These are phyloP conservation scores for Characodon lateralis DNA, from an alignment of 2,797 vertebrate genomes.

Conservation along the genomic window DNA sequence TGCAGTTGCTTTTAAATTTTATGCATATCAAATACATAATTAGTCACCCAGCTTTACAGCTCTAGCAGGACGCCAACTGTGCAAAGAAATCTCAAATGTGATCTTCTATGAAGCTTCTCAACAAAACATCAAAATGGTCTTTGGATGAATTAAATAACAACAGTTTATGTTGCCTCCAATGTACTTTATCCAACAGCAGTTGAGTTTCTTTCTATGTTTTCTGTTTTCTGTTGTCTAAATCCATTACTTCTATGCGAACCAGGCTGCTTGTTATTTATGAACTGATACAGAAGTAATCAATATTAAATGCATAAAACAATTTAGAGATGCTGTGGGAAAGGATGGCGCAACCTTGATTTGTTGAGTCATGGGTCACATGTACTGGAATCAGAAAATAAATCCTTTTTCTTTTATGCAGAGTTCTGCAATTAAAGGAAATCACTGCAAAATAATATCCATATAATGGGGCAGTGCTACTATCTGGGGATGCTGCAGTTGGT, in stretches of 20 bases:
- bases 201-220: not conserved
- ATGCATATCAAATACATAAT: not conserved
- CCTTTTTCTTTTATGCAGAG: not conserved
- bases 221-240: not conserved
- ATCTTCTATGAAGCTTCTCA: not conserved
- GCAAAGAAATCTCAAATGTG: not conserved
- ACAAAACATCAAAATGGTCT: conserved; percentile 5
- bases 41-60: not conserved
- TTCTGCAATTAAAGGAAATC: not conserved
- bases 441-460: not conserved
- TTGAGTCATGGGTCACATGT: not conserved
- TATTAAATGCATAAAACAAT: not conserved
- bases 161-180: not conserved
- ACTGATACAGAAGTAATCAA: not conserved
- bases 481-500: too few relatives aligned
- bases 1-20: not conserved
- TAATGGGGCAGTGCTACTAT: too few relatives aligned
- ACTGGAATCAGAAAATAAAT: not conserved
- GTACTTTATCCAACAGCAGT: not conserved
- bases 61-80: not conserved
- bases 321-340: not conserved
- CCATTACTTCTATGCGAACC: not conserved
- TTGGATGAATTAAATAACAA: not conserved
- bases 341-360: not conserved
- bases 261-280: not conserved